Evolutionary conservation across 1,140 invertebrate genomes (phyloP).

Genomic region (Ectropis grisescens): DNA sequence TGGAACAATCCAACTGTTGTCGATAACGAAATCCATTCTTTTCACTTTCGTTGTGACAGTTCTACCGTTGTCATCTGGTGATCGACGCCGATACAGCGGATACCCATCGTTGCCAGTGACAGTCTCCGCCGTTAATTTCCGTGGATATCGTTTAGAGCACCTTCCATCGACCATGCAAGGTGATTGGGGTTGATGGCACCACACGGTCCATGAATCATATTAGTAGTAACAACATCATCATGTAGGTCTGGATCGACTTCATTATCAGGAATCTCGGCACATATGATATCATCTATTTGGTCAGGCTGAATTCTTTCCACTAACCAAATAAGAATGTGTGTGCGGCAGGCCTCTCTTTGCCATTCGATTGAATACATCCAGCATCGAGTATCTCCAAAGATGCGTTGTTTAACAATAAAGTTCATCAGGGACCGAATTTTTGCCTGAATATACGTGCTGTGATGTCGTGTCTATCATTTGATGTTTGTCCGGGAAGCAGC

Average conservation of each 20-base stretch:
- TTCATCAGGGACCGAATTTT: too few species aligned
- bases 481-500: not conserved
- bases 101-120: not conserved
- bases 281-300: not conserved
- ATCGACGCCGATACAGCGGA: conserved; percentile 4
- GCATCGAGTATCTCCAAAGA: not conserved
- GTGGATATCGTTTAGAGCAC: not conserved
- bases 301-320: not conserved
- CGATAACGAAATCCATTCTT: too few species aligned
- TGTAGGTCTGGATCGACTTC: not conserved
- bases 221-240: not conserved
- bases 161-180: not conserved
- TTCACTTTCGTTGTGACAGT: too few species aligned
- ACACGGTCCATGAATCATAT: not conserved
- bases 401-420: not conserved
- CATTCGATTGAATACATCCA: not conserved
- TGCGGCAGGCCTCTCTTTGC: not conserved
- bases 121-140: not conserved
- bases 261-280: not conserved
- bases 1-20: too few species aligned
- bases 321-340: not conserved
- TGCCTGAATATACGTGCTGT: not conserved
- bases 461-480: not conserved
- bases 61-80: too few species aligned
- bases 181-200: not conserved